A percentile compares a stretch with the other conserved stretches of the same genome.
phyloP scores from a whole-genome alignment of 2,888 invertebrate species.

The Bellardia bayeri region DNA sequence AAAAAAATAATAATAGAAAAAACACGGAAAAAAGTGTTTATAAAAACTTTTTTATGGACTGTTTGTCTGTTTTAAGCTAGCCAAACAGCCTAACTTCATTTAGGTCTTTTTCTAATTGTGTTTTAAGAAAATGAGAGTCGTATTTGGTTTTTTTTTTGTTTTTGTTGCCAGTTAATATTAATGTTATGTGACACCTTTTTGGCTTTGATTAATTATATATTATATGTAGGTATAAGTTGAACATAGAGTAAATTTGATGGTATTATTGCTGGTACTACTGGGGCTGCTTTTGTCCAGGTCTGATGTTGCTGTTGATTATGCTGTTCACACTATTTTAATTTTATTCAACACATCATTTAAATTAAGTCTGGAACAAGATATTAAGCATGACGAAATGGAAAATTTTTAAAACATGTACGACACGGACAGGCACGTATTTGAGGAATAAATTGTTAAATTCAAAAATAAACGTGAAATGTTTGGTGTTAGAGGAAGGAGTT shows the following conservation, averaged over 20 bases:
- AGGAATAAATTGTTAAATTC: not conserved
- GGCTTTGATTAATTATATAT: slow-evolving; percentile 71
- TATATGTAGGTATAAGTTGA: slow-evolving; percentile 7
- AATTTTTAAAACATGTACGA: slow-evolving; percentile 1
- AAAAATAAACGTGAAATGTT: not conserved
- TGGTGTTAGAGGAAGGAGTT: too few species aligned
- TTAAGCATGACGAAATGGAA: slow-evolving; percentile 8
- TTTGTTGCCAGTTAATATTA: slow-evolving; percentile 66
- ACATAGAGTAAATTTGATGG: slow-evolving; percentile 5
- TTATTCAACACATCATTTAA: slow-evolving; percentile 52
- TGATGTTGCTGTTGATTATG: slow-evolving; percentile 45
- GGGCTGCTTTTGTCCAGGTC: not conserved
- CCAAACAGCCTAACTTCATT: not conserved
- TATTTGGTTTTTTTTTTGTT: slow-evolving; percentile 16
- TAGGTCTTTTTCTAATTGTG: slow-evolving; percentile 4
- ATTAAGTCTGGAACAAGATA: slow-evolving; percentile 13
- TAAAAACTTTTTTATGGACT: slow-evolving; percentile 13
- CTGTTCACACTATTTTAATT: slow-evolving; percentile 58
- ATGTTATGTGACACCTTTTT: slow-evolving; percentile 71
- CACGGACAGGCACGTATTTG: not conserved
- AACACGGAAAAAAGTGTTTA: not conserved
- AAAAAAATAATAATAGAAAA: not conserved
- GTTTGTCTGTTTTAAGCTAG: slow-evolving; percentile 31
- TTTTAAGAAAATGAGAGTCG: slow-evolving; percentile 55
- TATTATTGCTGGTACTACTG: not conserved